Evolutionary conservation across 2,113 vertebrate species (phyloP).

Genomic region (Nibea albiflora): DNA sequence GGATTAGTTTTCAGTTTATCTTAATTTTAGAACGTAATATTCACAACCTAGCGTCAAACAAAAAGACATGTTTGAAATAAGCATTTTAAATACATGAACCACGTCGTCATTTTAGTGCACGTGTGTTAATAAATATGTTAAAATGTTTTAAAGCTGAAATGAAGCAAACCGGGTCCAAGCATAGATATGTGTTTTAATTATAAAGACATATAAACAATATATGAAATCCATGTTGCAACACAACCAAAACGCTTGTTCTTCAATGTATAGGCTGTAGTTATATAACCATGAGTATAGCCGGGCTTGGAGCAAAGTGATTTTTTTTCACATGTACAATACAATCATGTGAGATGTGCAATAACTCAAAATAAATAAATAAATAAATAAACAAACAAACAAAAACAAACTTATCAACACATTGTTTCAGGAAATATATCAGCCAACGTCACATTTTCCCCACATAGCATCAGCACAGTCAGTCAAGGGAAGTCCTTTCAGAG

Average conservation of each 20-base stretch:
- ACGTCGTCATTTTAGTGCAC: background rate
- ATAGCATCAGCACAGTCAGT: slow-evolving; percentile 59
- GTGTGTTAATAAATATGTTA: background rate
- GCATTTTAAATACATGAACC: background rate
- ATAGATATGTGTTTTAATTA: slow-evolving; percentile 91
- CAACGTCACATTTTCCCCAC: slow-evolving; percentile 60
- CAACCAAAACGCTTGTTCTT: slow-evolving; percentile 79
- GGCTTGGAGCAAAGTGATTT: slow-evolving; percentile 71
- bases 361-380: slow-evolving; percentile 62
- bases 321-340: slow-evolving; percentile 84
- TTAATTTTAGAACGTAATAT: background rate
- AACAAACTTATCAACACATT: slow-evolving; percentile 68
- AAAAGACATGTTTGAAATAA: background rate
- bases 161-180: slow-evolving; percentile 74
- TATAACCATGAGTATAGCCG: slow-evolving; percentile 66
- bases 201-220: slow-evolving; percentile 95
- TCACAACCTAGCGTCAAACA: too few relatives aligned
- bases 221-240: slow-evolving; percentile 87
- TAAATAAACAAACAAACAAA: background rate
- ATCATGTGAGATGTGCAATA: slow-evolving; percentile 85
- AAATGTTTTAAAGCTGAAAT: slow-evolving; percentile 43
- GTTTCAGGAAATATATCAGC: slow-evolving; percentile 71
- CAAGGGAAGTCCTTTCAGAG: slow-evolving; percentile 49
- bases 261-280: slow-evolving; percentile 65
- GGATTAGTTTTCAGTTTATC: background rate